Base-by-base conservation (phyloP, 1,140 invertebrate species). In the Sitobion miscanthi region DNA sequence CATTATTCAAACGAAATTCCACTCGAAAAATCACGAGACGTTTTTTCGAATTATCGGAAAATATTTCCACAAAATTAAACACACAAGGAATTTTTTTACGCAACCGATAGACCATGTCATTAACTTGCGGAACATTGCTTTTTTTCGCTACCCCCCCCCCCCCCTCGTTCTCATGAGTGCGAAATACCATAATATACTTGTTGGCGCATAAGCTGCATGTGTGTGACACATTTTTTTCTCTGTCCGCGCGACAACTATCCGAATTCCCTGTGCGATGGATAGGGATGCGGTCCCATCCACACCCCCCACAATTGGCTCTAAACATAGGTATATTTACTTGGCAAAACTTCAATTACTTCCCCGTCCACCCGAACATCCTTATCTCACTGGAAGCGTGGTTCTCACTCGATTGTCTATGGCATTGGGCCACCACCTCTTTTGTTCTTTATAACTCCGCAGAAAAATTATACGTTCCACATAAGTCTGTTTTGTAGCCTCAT, bases 261-360 rank as follows among this genome's bases (percentile, higher is more conserved):
- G 88, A 6, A 89, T 25, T 57, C 35, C 20, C 52, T 5, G 47
- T 49, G 21, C 38, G 4, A 47, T 25, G 85, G 85, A 11, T 30
- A 49, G 45, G 30, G 86, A 49, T 17, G 47, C 7, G 38, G 9
- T n/a, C 45, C 38, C 21, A 25, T 54, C 54, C 57, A 30, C 23
- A 14, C 57, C 49, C 42, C 21, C 11, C 89, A 30, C 3, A 83
- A 57, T 91, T 83, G 45, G 45, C 90, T 83, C 20, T 49, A 52
- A 91, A 83, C 82, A 86, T 86, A 52, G 45, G 49, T 54, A 54
- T 86, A 86, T 38, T 57, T 93, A 85, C 82, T 93, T 93, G 91
- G 91, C 91, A 93, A 93, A 93, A 93, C 77, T 93, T 93, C 91
- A 93, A 93, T 93, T 54, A 52, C 82, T 93, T 85, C 91, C 69